phyloP scores from a whole-genome alignment of 2,113 vertebrate genomes.

The Epinephelus cyanopodus region DNA sequence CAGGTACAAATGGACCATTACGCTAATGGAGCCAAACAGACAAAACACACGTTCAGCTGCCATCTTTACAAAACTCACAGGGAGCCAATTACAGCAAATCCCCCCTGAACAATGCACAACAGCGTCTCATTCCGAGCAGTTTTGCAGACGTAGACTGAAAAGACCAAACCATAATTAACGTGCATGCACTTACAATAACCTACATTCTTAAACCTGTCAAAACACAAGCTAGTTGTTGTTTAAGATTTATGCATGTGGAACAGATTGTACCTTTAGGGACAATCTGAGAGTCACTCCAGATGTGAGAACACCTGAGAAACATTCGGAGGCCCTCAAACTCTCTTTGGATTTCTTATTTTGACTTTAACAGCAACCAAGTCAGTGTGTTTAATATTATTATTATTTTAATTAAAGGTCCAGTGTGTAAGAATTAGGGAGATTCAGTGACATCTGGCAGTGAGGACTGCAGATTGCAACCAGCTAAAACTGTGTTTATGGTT shows the following conservation, averaged over 20 bases:
- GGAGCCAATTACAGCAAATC: conserved; percentile 72
- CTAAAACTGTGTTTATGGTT: no score
- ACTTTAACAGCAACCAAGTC: neutral
- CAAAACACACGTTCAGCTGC: conserved; percentile 67
- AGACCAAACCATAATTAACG: conserved; percentile 29
- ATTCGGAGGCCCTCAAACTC: neutral
- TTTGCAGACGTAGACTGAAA: conserved; percentile 26
- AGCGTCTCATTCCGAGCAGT: conserved; percentile 15
- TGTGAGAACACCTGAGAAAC: conserved; percentile 7
- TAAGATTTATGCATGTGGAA: conserved; percentile 25
- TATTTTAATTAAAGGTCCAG: no score
- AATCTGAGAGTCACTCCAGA: conserved; percentile 12
- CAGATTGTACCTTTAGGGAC: conserved; percentile 20
- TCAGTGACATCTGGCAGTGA: no score
- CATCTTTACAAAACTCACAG: conserved; percentile 61
- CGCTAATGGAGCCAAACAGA: conserved; percentile 61
- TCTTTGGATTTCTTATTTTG: neutral
- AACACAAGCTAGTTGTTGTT: conserved; percentile 3
- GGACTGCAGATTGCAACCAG: no score
- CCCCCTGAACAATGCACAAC: conserved; percentile 23
- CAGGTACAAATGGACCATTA: conserved; percentile 67
- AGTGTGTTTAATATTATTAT: neutral
- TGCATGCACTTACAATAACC: conserved; percentile 1
- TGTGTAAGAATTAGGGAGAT: no score
- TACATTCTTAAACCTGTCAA: neutral